Conservation (phyloP, 1,140 invertebrate genomes). For the Goniozus legneri region DNA sequence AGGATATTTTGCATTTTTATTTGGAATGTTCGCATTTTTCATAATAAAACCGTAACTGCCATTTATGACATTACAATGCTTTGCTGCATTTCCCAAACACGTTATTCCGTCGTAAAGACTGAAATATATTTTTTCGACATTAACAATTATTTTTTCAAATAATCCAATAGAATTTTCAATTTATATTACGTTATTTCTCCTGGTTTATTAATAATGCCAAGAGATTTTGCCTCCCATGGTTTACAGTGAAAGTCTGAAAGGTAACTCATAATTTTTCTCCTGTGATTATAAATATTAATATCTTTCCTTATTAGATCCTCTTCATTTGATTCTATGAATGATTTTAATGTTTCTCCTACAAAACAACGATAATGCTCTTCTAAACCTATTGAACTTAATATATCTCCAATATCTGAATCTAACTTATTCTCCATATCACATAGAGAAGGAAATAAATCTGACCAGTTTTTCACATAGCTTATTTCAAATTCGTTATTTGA, state of each 20-base stretch:
- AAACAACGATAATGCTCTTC: constrained; percentile 48
- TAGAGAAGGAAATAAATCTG: constrained; percentile 36
- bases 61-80: constrained; percentile 33
- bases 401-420: constrained; percentile 30
- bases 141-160: not conserved
- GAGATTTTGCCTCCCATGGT: constrained; percentile 50
- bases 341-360: constrained; percentile 51
- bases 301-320: constrained; percentile 53
- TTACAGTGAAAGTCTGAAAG: constrained; percentile 55
- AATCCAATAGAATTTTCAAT: not conserved
- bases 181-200: constrained; percentile 24
- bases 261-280: constrained; percentile 49
- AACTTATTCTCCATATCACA: constrained; percentile 20
- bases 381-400: constrained; percentile 58
- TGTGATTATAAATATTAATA: constrained; percentile 55
- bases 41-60: too few species aligned
- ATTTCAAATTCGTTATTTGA: too few species aligned
- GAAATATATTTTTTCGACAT: constrained; percentile 16
- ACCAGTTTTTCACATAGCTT: constrained; percentile 25
- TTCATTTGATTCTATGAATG: constrained; percentile 55
- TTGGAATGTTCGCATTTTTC: too few species aligned
- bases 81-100: constrained; percentile 30
- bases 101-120: constrained; percentile 37
- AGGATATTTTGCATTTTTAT: too few species aligned
- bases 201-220: constrained; percentile 25